These are phyloP conservation scores for Carcharodon carcharias DNA, from an alignment of 2,797 vertebrate species.

Conservation along the genomic window DNA sequence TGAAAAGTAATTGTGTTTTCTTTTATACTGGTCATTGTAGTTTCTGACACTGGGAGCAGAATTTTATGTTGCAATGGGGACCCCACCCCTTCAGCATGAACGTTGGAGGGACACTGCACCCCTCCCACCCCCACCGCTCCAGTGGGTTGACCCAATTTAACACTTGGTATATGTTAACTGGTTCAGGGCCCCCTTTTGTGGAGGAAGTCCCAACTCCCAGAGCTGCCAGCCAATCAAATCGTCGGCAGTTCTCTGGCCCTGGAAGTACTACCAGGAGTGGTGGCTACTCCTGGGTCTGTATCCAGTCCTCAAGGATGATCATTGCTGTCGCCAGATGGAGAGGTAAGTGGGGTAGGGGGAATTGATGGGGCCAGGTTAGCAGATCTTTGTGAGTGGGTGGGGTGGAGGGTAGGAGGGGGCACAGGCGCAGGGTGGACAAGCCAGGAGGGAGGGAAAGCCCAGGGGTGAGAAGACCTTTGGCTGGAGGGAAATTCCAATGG, in stretches of 20 bases:
- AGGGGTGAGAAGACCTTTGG: neutral
- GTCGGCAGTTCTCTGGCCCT: neutral
- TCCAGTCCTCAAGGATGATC: neutral
- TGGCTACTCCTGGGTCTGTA: neutral
- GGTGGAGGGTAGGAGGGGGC: too few relatives aligned
- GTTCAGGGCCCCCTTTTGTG: too few relatives aligned
- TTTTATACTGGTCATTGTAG: neutral
- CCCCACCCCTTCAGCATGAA: too few relatives aligned
- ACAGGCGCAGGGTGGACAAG: neutral
- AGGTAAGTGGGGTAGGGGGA: neutral
- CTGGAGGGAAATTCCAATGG: neutral
- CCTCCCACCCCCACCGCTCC: too few relatives aligned
- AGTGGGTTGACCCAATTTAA: too few relatives aligned
- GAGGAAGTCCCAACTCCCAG: too few relatives aligned
- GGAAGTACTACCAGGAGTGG: neutral
- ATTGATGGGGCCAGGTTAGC: too few relatives aligned
- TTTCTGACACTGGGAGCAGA: neutral
- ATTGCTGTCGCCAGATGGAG: neutral
- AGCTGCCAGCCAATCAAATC: too few relatives aligned
- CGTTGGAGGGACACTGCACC: too few relatives aligned
- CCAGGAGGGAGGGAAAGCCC: neutral
- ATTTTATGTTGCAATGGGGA: too few relatives aligned
- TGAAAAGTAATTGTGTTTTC: neutral
- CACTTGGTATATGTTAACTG: too few relatives aligned
- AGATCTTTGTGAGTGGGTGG: too few relatives aligned